A percentile compares a stretch with the other conserved stretches of the same genome.
Evolutionary conservation across 2,888 invertebrate genomes (phyloP).

Genomic region (Spisula subtruncata): DNA sequence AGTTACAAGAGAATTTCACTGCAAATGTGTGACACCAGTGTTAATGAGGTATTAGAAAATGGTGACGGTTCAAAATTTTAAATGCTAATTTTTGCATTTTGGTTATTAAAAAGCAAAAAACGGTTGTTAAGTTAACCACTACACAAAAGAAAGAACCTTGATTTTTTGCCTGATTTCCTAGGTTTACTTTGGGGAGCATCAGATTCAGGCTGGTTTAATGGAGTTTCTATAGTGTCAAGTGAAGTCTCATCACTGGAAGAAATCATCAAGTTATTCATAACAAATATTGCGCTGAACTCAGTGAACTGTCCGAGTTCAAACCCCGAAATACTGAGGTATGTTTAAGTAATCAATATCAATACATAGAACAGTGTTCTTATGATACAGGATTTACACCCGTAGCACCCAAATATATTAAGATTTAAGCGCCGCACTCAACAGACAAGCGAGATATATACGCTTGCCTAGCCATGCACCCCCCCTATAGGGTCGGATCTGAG

Average conservation of each 20-base stretch:
- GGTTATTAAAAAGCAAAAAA: conserved; percentile 21
- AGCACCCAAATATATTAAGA: no score
- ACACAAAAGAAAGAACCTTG: background rate
- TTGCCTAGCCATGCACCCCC: no score
- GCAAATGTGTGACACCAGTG: background rate
- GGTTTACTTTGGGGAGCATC: background rate
- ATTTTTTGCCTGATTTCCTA: conserved; percentile 5
- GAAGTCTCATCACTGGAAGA: conserved; percentile 31
- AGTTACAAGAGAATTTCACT: background rate
- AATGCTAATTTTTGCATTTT: conserved; percentile 12
- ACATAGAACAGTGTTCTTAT: no score
- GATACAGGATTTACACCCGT: no score
- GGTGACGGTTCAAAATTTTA: background rate
- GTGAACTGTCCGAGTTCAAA: no score
- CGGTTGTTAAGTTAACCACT: background rate
- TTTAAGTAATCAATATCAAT: no score
- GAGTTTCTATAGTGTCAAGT: conserved; percentile 32
- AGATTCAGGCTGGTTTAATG: conserved; percentile 4
- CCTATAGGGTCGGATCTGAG: no score
- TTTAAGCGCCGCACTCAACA: no score
- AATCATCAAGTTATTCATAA: background rate
- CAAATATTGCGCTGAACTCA: background rate
- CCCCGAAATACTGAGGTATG: no score
- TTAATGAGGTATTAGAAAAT: conserved; percentile 16
- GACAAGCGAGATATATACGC: no score